Evolutionary conservation across 1,140 invertebrate species (phyloP), one percentile per base, ranked within the genome.

Genomic region (Pantala flavescens): DNA sequence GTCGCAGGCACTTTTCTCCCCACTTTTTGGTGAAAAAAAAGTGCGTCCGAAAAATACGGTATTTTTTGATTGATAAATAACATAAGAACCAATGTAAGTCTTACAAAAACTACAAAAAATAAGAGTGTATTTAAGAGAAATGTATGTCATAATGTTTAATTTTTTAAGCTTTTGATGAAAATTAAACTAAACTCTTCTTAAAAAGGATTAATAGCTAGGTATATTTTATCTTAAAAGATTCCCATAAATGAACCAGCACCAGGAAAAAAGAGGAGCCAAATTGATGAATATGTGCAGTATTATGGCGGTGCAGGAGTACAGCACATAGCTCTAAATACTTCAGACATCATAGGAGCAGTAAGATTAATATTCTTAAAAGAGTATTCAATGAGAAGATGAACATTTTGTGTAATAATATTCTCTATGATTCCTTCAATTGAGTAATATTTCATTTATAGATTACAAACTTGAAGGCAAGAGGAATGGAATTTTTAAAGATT

Each of bases 201-300:
- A n/a, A n/a, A n/a, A n/a, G n/a, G n/a, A n/a, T n/a, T n/a, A n/a
- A n/a, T n/a, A n/a, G n/a, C n/a, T n/a, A n/a, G n/a, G n/a, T 63
- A 19, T 12, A 79, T 80, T 71, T 11, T 73, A 43, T 72, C 23
- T 71, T 73, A 74, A 0, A 78, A 88, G 87, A 90, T 99, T 87
- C 98, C 98, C 2, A 97, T 99, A 77, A 99, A 99, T 82, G 98
- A 99, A 82, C 98, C 98, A 10, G 98, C 98, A 0, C 81, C 87
- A n/a, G 96, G 96, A 3, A 96, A 95, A 81, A 94, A 91, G 83
- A 97, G 96, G 83, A 98, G 96, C 75, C 98, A 99, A 85, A 99
- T 99, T 78, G 89, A 98, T 84, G 98, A 99, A 83, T 99, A 95
- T 83, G 95, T 99, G 3, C 97, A 99, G 79, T 99, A 98, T 81